Evolutionary conservation across 2,888 invertebrate genomes (phyloP), one percentile per base, ranked within the genome.

Genomic region (Noctua janthina): DNA sequence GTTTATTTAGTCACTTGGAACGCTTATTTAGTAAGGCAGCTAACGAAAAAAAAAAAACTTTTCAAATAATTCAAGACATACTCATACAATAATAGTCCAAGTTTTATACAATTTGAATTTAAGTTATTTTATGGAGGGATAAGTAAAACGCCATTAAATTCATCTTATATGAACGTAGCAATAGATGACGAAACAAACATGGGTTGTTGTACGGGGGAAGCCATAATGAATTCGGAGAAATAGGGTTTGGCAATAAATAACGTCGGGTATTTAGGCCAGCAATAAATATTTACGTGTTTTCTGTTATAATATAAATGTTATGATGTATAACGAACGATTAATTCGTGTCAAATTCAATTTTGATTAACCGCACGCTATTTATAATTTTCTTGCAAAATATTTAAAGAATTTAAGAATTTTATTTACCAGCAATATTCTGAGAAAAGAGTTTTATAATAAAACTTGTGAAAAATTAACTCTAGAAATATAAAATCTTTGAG

Each of bases 141-240:
- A 54, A 35, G 11, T 20, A 46, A 43, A 66, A 49, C 43, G 15
- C 39, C 17, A 79, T 67, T 62, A 51, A 68, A 62, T 64, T 35
- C 51, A 56, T 62, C n/a, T 73, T 70, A 23, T 49, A 64, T 15
- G 23, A 43, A 59, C 29, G 11, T 20, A 77, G 71, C 77, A 80
- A 62, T 84, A 67, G 56, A 74, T 76, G 70, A 49, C 56, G 71
- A 69, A 67, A 78, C 69, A 43, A 78, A 83, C 51, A 87, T 68
- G 64, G 79, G 51, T 76, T 81, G 69, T 35, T 69, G 77, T 78
- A 43, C 62, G 39, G 35, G 81, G 49, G 62, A 49, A 66, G 43
- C 66, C 75, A 46, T 71, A 84, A 84, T 87, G 73, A 88, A 84
- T 88, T 86, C 90, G 51, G 35, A 78, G 86, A 86, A 90, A 86